Conservation (phyloP, 64 coral and sea anemone genomes). For the Pachyseris speciosa region DNA sequence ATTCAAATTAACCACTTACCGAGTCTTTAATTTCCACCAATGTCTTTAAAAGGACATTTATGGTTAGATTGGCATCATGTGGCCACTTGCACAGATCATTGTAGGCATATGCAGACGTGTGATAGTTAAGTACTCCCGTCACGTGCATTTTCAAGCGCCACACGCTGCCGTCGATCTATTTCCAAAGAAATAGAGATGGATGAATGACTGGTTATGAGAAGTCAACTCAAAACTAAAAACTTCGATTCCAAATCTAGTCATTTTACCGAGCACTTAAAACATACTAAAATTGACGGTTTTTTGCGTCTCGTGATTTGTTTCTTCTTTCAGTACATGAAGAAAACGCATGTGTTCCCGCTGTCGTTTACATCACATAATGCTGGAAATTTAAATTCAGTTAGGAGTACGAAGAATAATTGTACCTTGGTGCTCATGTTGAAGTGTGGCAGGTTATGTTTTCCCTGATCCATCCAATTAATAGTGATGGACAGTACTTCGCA, state of each 20-base stretch:
- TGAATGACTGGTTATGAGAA: not conserved
- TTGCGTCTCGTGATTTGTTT: no score
- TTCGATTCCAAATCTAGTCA: no score
- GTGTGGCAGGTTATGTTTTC: slow-evolving; percentile 12
- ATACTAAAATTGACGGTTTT: no score
- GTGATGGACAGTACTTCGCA: not conserved
- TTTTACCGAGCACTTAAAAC: no score
- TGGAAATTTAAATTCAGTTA: not conserved
- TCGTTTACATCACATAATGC: not conserved
- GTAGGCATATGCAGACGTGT: not conserved
- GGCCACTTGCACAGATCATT: not conserved
- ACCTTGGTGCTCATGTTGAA: not conserved
- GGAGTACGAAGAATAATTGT: not conserved
- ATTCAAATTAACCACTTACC: not conserved
- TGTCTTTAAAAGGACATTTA: slow-evolving; percentile 8
- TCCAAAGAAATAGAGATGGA: not conserved
- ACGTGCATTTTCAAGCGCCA: not conserved
- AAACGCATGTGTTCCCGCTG: no score
- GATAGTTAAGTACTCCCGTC: slow-evolving; percentile 6
- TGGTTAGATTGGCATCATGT: slow-evolving; percentile 17
- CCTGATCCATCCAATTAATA: slow-evolving; percentile 6
- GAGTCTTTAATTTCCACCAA: not conserved
- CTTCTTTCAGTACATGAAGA: no score
- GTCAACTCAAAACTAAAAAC: not conserved
- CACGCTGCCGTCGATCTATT: not conserved